These are phyloP conservation scores for Diarsia rubi DNA, from an alignment of 2,888 invertebrate species.

Conservation along the genomic window DNA sequence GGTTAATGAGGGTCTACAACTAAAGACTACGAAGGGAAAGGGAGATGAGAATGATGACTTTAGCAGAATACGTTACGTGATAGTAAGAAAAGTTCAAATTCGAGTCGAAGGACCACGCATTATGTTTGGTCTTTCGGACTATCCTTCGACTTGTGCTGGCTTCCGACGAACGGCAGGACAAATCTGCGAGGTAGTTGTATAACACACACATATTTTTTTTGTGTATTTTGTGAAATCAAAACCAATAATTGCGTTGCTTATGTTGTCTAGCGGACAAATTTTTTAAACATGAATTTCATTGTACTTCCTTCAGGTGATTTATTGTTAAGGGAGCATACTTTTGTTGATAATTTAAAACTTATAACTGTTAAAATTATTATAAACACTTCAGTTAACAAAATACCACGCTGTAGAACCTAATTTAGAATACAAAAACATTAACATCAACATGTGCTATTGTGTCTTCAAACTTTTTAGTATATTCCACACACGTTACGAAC, in stretches of 20 bases:
- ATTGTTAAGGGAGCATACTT: too few species aligned
- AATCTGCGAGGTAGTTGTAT: background rate
- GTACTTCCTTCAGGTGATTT: too few species aligned
- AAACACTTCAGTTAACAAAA: background rate
- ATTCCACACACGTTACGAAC: slow-evolving; percentile 47
- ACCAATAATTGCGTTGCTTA: background rate
- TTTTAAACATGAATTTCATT: background rate
- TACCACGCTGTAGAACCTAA: background rate
- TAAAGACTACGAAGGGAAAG: background rate
- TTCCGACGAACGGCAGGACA: background rate
- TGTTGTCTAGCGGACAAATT: background rate
- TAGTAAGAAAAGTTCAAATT: background rate
- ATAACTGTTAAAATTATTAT: background rate
- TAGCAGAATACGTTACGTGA: background rate
- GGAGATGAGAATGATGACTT: background rate
- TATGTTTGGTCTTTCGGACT: background rate
- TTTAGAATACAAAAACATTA: slow-evolving; percentile 20
- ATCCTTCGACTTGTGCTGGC: background rate
- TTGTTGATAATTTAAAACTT: background rate
- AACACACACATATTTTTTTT: background rate
- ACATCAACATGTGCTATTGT: slow-evolving; percentile 6
- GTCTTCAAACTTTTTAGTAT: slow-evolving; percentile 46
- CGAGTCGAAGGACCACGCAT: slow-evolving; percentile 2
- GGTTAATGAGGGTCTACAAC: slow-evolving; percentile 9
- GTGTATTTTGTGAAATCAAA: background rate